A percentile compares a stretch with the other conserved stretches of the same genome.
phyloP scores from a whole-genome alignment of 2,888 invertebrate species.

The Phyto melanocephala region DNA sequence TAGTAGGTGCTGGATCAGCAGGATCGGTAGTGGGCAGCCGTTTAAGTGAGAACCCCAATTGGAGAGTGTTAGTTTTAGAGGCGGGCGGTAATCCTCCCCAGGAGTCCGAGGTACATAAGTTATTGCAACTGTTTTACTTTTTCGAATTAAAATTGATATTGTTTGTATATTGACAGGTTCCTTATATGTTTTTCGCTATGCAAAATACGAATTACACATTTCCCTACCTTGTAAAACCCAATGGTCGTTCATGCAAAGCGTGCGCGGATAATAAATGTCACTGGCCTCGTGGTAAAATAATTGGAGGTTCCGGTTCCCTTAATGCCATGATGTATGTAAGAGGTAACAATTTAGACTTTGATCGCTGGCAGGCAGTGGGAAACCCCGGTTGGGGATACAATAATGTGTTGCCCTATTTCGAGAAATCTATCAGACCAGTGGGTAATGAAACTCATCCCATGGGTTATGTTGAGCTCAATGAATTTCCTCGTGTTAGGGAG shows the following conservation, averaged over 20 bases:
- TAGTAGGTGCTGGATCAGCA: conserved; percentile 78
- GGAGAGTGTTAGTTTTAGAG: conserved; percentile 69
- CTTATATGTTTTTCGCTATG: conserved; percentile 61
- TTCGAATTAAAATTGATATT: neutral
- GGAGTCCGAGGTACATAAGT: conserved; percentile 66
- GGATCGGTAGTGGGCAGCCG: conserved; percentile 74
- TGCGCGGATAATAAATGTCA: conserved; percentile 61
- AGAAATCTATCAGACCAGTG: conserved; percentile 79
- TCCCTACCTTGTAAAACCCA: conserved; percentile 67
- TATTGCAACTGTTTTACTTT: neutral
- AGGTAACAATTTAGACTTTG: conserved; percentile 81
- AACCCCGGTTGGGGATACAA: conserved; percentile 81
- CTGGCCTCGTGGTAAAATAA: conserved; percentile 83
- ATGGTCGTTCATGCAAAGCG: conserved; percentile 64
- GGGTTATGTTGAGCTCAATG: conserved; percentile 79
- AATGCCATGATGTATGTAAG: conserved; percentile 82
- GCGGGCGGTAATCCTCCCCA: conserved; percentile 70
- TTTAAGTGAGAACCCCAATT: conserved; percentile 69
- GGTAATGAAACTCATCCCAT: conserved; percentile 77
- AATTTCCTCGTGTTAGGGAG: conserved; percentile 67
- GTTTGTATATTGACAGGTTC: conserved; percentile 74
- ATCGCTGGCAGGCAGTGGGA: conserved; percentile 80
- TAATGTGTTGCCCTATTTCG: conserved; percentile 79
- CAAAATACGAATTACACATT: conserved; percentile 66
- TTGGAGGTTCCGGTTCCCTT: conserved; percentile 82